Evolutionary conservation across 2,113 vertebrate genomes (phyloP).

Genomic region (Gavialis gangeticus): DNA sequence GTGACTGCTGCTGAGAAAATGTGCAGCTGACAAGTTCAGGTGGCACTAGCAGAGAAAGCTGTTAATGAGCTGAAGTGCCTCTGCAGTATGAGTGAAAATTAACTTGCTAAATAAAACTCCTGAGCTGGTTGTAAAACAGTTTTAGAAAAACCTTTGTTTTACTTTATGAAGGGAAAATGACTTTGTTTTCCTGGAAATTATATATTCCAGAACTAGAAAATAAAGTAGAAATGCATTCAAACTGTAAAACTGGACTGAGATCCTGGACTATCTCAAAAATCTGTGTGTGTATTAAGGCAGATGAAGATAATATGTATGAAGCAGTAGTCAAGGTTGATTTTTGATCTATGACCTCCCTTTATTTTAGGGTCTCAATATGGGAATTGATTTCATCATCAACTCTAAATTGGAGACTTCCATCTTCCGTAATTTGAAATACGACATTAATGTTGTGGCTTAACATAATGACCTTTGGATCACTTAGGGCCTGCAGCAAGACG

Average conservation of each 20-base stretch:
- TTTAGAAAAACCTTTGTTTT: not conserved
- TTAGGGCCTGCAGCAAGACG: too few relatives aligned
- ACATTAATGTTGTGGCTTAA: not conserved
- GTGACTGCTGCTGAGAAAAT: not conserved
- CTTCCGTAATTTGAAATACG: not conserved
- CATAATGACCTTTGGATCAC: not conserved
- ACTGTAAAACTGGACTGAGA: not conserved
- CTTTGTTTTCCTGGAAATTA: not conserved
- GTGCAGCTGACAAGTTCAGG: not conserved
- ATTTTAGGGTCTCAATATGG: too few relatives aligned
- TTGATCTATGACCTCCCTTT: rapidly evolving
- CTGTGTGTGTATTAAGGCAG: too few relatives aligned
- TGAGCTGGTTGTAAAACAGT: not conserved
- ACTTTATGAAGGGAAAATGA: not conserved
- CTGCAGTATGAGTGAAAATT: not conserved
- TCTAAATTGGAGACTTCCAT: not conserved
- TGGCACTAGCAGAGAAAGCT: not conserved
- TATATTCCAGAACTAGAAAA: not conserved
- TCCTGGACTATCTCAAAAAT: not conserved
- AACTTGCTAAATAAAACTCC: not conserved
- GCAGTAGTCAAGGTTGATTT: not conserved
- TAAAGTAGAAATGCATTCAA: not conserved
- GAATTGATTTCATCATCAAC: not conserved
- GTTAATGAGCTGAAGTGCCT: not conserved
- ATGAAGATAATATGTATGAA: not conserved